Percentiles rank a stretch among this genome's conserved stretches.
phyloP scores from a whole-genome alignment of 2,113 vertebrate genomes.

The Antigone vipio region DNA sequence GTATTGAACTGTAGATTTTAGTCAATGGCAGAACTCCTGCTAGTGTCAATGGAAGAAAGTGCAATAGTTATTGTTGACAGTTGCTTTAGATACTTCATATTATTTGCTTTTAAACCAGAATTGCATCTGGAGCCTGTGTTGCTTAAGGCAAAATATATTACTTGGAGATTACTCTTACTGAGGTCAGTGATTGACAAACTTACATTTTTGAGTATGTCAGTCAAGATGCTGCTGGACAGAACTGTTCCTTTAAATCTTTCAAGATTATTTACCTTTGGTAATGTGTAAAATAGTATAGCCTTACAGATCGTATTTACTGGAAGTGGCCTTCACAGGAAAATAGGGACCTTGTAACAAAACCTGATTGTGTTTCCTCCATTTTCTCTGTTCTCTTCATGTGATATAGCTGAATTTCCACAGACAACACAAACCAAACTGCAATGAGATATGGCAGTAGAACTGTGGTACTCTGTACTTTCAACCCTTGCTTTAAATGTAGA shows the following conservation, averaged over 20 bases:
- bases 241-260: not conserved
- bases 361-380: not conserved
- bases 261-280: not conserved
- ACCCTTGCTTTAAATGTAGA: not conserved
- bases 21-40: not conserved
- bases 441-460: not conserved
- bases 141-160: not conserved
- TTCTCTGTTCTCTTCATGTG: not conserved
- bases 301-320: not conserved
- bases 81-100: not conserved
- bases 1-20: not conserved
- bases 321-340: not conserved
- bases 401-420: not conserved
- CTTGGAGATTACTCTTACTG: not conserved
- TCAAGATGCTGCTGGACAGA: not conserved
- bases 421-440: not conserved
- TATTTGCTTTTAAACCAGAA: not conserved
- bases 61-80: not conserved
- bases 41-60: not conserved
- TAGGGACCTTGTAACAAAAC: not conserved
- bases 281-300: not conserved
- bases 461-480: not conserved
- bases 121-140: not conserved
- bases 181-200: not conserved
- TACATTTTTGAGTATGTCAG: not conserved